A percentile compares a stretch with the other conserved stretches of the same genome.
phyloP scores from a whole-genome alignment of 2,797 vertebrate genomes.

The Sebastolobus altivelis region DNA sequence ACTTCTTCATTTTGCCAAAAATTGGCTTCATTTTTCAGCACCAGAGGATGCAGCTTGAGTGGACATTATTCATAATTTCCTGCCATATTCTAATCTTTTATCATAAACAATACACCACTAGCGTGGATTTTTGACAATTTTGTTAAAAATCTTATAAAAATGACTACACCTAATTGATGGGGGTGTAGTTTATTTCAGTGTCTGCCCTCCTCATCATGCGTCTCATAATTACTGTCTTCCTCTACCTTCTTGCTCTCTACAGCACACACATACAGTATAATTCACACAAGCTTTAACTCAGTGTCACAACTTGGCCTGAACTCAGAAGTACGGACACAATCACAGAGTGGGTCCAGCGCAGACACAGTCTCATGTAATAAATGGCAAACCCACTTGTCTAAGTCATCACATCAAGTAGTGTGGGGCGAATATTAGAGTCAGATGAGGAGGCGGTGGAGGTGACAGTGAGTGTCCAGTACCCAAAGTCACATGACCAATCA shows the following conservation, averaged over 20 bases:
- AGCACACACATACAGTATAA: constrained; percentile 5
- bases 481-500: neutral
- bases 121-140: neutral
- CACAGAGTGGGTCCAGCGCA: neutral
- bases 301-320: neutral
- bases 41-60: neutral
- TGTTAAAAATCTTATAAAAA: neutral
- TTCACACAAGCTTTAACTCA: constrained; percentile 7
- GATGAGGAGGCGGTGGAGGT: neutral
- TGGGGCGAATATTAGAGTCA: neutral
- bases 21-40: too few relatives aligned
- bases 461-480: neutral
- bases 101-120: neutral
- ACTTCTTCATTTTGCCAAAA: too few relatives aligned
- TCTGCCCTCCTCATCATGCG: neutral
- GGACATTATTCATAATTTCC: neutral
- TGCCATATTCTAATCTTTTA: neutral
- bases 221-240: too few relatives aligned
- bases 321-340: constrained; percentile 5
- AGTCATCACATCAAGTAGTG: constrained; percentile 19
- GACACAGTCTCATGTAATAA: constrained; percentile 14
- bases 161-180: neutral
- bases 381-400: neutral
- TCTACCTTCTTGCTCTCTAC: neutral
- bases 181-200: neutral